Evolutionary conservation across 35 echinoderm and acorn worm species (phyloP).

Genomic region (Patiria miniata): DNA sequence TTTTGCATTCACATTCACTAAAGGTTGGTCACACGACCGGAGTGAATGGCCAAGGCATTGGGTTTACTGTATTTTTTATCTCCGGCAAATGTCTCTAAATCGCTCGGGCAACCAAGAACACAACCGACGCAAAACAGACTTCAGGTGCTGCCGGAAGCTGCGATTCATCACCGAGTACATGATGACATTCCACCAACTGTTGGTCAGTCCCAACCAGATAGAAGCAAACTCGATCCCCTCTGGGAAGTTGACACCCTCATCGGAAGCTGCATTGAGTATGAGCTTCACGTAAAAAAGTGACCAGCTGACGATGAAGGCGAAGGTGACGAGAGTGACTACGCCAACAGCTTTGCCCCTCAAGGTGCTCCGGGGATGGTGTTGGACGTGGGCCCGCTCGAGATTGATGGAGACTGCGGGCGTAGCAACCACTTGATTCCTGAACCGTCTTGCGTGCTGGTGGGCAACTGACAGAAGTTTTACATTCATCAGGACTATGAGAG

Average conservation of each 20-base stretch:
- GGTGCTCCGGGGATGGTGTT: neutral
- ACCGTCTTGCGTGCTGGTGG: neutral
- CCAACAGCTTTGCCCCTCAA: conserved; percentile 1
- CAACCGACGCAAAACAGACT: neutral
- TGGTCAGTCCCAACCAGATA: neutral
- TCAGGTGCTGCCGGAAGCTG: neutral
- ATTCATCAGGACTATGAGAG: neutral
- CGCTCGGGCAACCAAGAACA: neutral
- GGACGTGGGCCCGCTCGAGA: no score
- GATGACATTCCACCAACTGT: conserved; percentile 21
- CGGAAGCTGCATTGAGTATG: neutral
- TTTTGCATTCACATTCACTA: no score
- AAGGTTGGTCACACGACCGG: no score
- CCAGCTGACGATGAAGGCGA: conserved; percentile 7
- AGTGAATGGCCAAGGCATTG: no score
- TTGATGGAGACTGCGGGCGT: neutral
- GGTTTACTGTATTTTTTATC: no score
- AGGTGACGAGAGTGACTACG: neutral
- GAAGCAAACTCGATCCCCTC: neutral
- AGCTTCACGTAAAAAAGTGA: conserved; percentile 5
- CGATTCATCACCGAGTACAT: conserved; percentile 12
- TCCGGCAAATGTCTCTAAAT: no score
- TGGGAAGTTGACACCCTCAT: neutral
- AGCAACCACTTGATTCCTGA: neutral
- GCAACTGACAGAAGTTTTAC: neutral